These are phyloP conservation scores for Phortica okadai DNA, from an alignment of 2,888 invertebrate species.

Conservation along the genomic window DNA sequence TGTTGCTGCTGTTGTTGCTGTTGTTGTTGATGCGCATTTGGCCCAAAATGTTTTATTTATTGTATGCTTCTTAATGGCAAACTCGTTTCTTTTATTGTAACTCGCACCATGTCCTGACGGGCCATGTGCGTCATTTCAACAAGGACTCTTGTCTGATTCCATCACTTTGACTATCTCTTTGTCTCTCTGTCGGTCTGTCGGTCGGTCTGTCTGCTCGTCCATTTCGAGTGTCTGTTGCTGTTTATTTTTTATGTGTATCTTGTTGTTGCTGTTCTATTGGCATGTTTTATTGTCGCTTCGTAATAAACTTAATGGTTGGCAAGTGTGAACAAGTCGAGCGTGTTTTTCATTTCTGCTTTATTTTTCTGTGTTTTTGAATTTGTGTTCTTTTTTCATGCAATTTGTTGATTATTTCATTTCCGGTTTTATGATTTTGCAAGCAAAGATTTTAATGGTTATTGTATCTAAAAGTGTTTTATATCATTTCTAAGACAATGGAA, in stretches of 20 bases:
- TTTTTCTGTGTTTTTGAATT: background rate
- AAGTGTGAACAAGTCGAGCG: conserved; percentile 59
- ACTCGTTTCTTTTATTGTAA: conserved; percentile 42
- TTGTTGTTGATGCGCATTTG: background rate
- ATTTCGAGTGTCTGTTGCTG: conserved; percentile 1
- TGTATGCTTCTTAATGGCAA: conserved; percentile 53
- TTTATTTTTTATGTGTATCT: conserved; percentile 45
- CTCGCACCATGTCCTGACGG: background rate
- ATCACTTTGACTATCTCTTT: background rate
- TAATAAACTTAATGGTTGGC: conserved; percentile 68
- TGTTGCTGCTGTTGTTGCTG: background rate
- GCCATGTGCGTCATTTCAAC: conserved; percentile 18
- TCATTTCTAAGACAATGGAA: too few species aligned
- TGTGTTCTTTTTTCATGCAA: background rate
- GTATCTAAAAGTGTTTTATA: too few species aligned
- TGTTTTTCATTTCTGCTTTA: background rate
- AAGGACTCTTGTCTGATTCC: background rate
- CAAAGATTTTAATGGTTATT: background rate
- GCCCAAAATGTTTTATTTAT: conserved; percentile 63
- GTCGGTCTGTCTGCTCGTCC: conserved; percentile 2
- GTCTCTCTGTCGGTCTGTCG: background rate
- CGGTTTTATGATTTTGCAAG: background rate
- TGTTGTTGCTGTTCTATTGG: conserved; percentile 46
- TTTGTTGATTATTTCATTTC: conserved; percentile 25
- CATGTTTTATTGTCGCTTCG: conserved; percentile 67